Evolutionary conservation across 2,797 vertebrate species (phyloP).

Genomic region (Hydrophis major): DNA sequence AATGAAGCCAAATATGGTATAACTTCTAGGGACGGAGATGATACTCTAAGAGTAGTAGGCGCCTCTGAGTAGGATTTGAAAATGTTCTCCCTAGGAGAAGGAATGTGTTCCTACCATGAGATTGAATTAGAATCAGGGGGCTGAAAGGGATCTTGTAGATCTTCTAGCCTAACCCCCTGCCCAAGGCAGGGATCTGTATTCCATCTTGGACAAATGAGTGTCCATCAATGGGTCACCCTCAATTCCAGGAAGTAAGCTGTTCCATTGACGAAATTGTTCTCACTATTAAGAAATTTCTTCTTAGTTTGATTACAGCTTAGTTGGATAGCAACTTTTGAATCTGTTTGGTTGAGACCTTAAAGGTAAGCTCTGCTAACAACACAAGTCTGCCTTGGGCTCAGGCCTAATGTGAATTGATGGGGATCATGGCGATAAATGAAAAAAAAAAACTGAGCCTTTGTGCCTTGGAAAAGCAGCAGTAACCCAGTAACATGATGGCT

Average conservation of each 20-base stretch:
- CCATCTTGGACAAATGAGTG: not conserved
- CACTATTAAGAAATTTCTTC: not conserved
- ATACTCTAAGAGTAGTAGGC: not conserved
- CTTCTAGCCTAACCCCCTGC: not conserved
- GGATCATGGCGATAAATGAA: not conserved
- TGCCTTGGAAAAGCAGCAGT: not conserved
- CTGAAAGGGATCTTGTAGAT: not conserved
- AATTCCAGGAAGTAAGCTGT: not conserved
- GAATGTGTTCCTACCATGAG: not conserved
- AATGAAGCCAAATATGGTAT: slow-evolving; percentile 28
- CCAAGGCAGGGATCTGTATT: not conserved
- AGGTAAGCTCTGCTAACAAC: not conserved
- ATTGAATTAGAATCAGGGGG: not conserved
- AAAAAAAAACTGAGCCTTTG: not conserved
- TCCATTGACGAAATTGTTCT: not conserved
- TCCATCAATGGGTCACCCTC: not conserved
- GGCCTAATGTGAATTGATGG: not conserved
- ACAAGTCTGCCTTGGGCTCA: not conserved
- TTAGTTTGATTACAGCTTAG: not conserved
- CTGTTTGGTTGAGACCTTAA: not conserved
- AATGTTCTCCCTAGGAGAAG: not conserved
- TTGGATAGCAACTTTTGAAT: not conserved
- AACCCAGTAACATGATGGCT: not conserved
- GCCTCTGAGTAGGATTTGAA: not conserved
- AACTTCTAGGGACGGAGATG: fast-evolving